Evolutionary conservation across 1,140 invertebrate species (phyloP).

Genomic region (Asobara japonica): DNA sequence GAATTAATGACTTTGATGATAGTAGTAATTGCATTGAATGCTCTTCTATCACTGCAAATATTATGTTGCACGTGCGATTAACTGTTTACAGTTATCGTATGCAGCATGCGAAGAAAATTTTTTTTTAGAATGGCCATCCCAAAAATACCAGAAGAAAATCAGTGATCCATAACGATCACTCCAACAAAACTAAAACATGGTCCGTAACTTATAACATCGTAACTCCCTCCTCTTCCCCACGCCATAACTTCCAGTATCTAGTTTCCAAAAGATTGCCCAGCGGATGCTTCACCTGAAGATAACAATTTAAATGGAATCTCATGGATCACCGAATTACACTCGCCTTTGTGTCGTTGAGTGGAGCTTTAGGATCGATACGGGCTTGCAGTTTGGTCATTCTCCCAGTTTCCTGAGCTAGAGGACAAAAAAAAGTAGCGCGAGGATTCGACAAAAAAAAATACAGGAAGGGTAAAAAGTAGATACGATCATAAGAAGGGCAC

Average conservation of each 20-base stretch:
- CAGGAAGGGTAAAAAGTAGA: slow-evolving; percentile 6
- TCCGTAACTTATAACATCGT: too few species aligned
- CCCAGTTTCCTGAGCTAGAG: too few species aligned
- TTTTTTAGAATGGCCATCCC: too few species aligned
- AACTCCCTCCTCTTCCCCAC: background rate
- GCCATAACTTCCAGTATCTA: background rate
- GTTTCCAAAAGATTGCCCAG: background rate
- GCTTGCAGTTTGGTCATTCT: background rate
- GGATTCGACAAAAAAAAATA: background rate
- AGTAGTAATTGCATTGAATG: too few species aligned
- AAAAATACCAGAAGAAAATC: too few species aligned
- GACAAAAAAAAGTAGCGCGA: background rate
- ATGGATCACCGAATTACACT: background rate
- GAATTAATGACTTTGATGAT: too few species aligned
- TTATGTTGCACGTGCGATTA: too few species aligned
- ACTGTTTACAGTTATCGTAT: too few species aligned
- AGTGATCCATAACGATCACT: too few species aligned
- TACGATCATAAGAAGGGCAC: slow-evolving; percentile 11
- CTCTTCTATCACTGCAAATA: too few species aligned
- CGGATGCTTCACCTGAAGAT: background rate
- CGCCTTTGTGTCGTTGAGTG: background rate
- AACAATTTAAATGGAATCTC: background rate
- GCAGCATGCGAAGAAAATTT: too few species aligned
- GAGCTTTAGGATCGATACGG: background rate
- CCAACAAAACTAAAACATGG: too few species aligned